Evolutionary conservation across 1,140 invertebrate species (phyloP).

Genomic region (Pseudomyrmex pallidus): DNA sequence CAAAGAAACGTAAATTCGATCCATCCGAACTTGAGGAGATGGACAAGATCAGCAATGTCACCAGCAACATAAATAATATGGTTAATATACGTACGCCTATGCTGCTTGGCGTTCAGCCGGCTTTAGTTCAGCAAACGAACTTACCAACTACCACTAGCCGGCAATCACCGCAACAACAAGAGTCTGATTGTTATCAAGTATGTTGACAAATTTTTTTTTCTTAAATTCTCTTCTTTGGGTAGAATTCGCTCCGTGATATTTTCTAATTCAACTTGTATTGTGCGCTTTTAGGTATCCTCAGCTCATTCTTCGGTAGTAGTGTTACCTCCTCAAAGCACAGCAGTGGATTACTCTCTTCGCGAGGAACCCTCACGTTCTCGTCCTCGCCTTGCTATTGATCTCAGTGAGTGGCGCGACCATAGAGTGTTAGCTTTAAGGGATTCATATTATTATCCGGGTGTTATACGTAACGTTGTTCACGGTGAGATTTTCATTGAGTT

Average conservation of each 20-base stretch:
- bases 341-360: constrained; percentile 87
- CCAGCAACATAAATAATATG: constrained; percentile 78
- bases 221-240: too few species aligned
- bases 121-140: constrained; percentile 75
- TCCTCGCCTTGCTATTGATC: constrained; percentile 87
- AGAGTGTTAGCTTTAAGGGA: constrained; percentile 94
- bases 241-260: too few species aligned
- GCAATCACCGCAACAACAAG: constrained; percentile 75
- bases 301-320: constrained; percentile 80
- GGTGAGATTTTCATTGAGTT: constrained; percentile 82
- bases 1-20: constrained; percentile 95
- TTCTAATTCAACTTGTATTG: background rate
- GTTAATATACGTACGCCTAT: constrained; percentile 71
- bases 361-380: constrained; percentile 80
- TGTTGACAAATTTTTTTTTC: constrained; percentile 7
- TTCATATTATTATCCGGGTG: constrained; percentile 93
- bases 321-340: constrained; percentile 86
- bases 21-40: constrained; percentile 92
- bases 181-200: constrained; percentile 80
- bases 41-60: constrained; percentile 79
- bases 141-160: constrained; percentile 62
- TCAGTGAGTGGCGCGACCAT: constrained; percentile 96
- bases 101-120: constrained; percentile 66
- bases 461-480: constrained; percentile 85
- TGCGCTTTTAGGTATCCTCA: constrained; percentile 68